Conservation (phyloP, 2,797 vertebrate species). For the Todus mexicanus region DNA sequence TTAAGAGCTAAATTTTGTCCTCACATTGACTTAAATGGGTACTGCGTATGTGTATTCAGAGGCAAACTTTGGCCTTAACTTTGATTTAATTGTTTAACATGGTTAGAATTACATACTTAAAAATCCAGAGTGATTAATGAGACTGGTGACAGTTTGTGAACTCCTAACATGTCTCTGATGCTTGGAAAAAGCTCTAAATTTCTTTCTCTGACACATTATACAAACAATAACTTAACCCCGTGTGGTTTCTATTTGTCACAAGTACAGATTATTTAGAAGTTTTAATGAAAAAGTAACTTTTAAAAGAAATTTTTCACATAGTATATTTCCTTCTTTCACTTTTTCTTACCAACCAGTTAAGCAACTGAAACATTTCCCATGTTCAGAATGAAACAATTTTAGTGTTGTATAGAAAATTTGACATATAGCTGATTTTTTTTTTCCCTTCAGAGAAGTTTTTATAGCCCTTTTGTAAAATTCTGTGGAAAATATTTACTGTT, state of each 20-base stretch:
- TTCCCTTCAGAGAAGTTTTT: background rate
- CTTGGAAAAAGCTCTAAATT: constrained; percentile 36
- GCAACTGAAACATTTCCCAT: background rate
- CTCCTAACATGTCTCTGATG: constrained; percentile 3
- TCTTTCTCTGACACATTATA: background rate
- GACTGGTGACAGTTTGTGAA: constrained; percentile 13
- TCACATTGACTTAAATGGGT: constrained; percentile 35
- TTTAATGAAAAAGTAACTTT: background rate
- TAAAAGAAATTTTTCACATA: background rate
- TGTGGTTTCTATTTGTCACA: constrained; percentile 19
- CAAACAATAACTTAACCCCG: constrained; percentile 20
- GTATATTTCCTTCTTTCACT: background rate
- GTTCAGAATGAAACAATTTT: background rate
- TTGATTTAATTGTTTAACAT: constrained; percentile 29
- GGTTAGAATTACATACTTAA: background rate
- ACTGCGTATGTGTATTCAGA: background rate
- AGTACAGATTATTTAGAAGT: background rate
- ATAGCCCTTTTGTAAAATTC: background rate
- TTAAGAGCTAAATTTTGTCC: constrained; percentile 18
- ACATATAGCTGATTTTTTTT: background rate
- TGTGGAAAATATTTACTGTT: background rate
- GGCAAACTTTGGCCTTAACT: background rate
- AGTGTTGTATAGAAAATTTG: background rate
- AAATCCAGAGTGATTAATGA: constrained; percentile 26
- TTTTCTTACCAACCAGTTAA: background rate